A percentile compares a stretch with the other conserved stretches of the same genome.
These are phyloP conservation scores for Platysteira castanea DNA, from an alignment of 2,113 vertebrate species.

Conservation along the genomic window DNA sequence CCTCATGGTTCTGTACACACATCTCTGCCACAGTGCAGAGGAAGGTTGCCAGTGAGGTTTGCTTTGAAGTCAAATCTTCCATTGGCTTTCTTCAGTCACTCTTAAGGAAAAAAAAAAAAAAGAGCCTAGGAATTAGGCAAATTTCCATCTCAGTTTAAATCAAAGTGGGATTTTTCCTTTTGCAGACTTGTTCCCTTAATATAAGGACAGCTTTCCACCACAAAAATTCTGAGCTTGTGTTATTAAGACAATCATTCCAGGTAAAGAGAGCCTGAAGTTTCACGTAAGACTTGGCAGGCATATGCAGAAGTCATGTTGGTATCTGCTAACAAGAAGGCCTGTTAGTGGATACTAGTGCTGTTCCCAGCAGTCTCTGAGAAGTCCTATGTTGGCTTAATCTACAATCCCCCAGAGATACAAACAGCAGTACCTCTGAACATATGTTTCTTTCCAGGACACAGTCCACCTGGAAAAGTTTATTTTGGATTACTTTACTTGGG, in stretches of 20 bases:
- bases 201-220: neutral
- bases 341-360: neutral
- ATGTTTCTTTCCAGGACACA: neutral
- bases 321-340: neutral
- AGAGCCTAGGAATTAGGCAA: neutral
- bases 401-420: neutral
- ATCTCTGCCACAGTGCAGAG: neutral
- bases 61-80: neutral
- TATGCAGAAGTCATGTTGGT: neutral
- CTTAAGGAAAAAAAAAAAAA: neutral
- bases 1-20: fast-evolving
- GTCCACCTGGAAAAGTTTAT: neutral
- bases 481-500: neutral
- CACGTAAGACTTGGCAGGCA: neutral
- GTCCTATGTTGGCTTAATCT: neutral
- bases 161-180: neutral
- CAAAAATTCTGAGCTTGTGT: neutral
- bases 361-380: neutral
- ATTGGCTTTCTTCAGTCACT: neutral
- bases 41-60: neutral
- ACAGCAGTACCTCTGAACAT: neutral
- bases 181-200: neutral
- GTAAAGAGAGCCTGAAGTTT: neutral
- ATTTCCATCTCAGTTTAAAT: neutral
- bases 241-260: neutral